phyloP scores from a whole-genome alignment of 1,140 invertebrate species.

The Pogonognathellus flavescens region DNA sequence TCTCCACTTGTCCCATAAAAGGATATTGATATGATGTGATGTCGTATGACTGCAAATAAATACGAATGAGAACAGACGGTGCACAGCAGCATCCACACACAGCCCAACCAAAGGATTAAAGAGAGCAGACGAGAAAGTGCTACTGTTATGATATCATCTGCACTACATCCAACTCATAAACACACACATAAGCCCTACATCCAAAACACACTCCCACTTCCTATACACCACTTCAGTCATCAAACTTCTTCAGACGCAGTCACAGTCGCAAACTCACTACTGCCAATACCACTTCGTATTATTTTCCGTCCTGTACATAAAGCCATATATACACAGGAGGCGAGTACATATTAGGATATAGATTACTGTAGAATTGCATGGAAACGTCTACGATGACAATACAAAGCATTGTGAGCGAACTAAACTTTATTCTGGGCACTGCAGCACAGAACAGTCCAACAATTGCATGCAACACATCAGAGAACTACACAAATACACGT shows the following conservation, averaged over 20 bases:
- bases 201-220: background rate
- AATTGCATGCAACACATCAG: too few species aligned
- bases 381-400: too few species aligned
- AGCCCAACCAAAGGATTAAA: conserved; percentile 13
- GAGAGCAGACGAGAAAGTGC: background rate
- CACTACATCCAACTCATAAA: conserved; percentile 9
- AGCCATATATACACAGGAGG: background rate
- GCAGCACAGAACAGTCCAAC: too few species aligned
- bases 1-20: conserved; percentile 37
- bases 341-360: too few species aligned
- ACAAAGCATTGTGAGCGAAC: too few species aligned
- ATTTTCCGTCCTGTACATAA: background rate
- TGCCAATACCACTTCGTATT: background rate
- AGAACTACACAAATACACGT: too few species aligned
- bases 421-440: too few species aligned
- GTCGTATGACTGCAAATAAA: conserved; percentile 44
- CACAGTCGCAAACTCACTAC: background rate
- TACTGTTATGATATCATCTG: conserved; percentile 6
- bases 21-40: conserved; percentile 42
- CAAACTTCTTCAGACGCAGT: background rate
- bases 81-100: background rate
- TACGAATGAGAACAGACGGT: conserved; percentile 26
- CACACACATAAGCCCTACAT: background rate
- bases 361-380: too few species aligned
- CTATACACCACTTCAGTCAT: background rate